phyloP scores from a whole-genome alignment of 2,888 invertebrate genomes.

The Microctonus brassicae region DNA sequence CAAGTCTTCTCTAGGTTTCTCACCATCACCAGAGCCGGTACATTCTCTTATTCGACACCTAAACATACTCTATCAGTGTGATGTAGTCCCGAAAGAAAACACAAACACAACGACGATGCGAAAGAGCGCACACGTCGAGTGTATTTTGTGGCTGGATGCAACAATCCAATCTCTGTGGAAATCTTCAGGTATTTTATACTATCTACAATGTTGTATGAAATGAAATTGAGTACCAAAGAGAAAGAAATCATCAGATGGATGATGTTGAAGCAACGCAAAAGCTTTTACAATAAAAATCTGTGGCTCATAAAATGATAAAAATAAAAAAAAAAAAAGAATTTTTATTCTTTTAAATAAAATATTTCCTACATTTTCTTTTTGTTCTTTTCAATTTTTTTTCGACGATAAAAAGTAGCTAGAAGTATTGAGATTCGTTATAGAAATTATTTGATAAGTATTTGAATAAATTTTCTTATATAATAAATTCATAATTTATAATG shows the following conservation, averaged over 20 bases:
- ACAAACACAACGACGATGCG: slow-evolving; percentile 1
- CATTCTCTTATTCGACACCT: slow-evolving; percentile 41
- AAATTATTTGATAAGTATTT: too few relatives aligned
- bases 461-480: too few relatives aligned
- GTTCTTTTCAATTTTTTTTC: too few relatives aligned
- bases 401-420: too few relatives aligned
- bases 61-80: slow-evolving; percentile 47
- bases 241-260: neutral
- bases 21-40: slow-evolving; percentile 22
- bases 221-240: neutral
- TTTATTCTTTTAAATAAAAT: neutral
- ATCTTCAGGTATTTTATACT: slow-evolving; percentile 43
- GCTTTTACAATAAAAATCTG: neutral
- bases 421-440: too few relatives aligned
- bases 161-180: slow-evolving; percentile 54
- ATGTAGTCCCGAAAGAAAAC: slow-evolving; percentile 8
- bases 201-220: neutral
- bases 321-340: neutral
- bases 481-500: too few relatives aligned
- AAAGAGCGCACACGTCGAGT: neutral
- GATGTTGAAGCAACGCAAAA: neutral
- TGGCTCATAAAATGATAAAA: neutral
- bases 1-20: neutral
- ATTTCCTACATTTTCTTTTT: neutral
- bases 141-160: slow-evolving; percentile 37